Conservation (phyloP, 2,113 vertebrate species). For the Mesitornis unicolor region DNA sequence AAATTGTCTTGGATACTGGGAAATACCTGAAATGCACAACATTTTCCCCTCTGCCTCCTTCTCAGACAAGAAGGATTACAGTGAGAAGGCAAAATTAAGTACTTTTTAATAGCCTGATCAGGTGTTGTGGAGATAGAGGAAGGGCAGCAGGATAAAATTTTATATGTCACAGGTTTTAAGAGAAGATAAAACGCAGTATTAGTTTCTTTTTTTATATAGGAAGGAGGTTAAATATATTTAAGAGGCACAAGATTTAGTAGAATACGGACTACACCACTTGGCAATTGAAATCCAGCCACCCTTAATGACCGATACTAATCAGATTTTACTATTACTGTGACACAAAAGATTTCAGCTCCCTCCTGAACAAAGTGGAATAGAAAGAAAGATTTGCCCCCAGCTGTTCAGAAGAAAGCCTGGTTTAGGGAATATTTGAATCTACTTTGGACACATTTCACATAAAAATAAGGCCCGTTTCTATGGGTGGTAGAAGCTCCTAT, state of each 20-base stretch:
- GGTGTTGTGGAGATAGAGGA: background rate
- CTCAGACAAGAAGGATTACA: slow-evolving; percentile 12
- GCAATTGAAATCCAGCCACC: slow-evolving; percentile 34
- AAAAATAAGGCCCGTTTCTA: background rate
- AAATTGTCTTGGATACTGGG: background rate
- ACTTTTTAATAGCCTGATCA: background rate
- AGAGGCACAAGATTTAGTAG: background rate
- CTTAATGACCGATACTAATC: slow-evolving; percentile 11
- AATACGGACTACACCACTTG: background rate
- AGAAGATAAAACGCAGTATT: background rate
- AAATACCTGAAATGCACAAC: background rate
- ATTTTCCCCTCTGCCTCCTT: background rate
- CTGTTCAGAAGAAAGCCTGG: slow-evolving; percentile 18
- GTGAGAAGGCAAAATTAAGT: background rate
- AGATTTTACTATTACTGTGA: slow-evolving; percentile 42
- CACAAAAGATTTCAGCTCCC: slow-evolving; percentile 16
- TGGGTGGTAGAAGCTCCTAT: background rate
- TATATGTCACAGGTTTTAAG: background rate
- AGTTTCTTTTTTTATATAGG: background rate
- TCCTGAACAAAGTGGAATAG: background rate
- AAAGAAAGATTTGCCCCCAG: slow-evolving; percentile 32
- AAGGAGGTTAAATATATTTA: background rate
- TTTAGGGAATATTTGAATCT: background rate
- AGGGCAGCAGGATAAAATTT: background rate
- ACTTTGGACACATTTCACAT: background rate